Conservation (phyloP, 2,113 vertebrate genomes). For the Sander lucioperca region DNA sequence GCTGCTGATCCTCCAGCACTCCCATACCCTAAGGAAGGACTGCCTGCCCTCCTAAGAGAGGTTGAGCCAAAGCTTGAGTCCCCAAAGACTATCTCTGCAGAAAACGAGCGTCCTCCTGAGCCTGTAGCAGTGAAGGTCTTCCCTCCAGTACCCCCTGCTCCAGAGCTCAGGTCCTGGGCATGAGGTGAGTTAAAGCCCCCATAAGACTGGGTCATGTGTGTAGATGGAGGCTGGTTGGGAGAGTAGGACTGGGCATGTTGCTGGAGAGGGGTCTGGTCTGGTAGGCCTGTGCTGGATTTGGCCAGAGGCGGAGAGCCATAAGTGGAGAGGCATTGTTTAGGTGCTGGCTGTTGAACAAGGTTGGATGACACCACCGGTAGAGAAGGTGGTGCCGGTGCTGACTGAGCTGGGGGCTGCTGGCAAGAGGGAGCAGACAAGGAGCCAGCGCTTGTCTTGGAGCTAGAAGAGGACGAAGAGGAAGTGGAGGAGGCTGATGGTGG, state of each 20-base stretch:
- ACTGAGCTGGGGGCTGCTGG: slow-evolving; percentile 76
- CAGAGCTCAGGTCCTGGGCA: slow-evolving; percentile 84
- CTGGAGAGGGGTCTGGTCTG: slow-evolving; percentile 84
- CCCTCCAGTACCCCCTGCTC: slow-evolving; percentile 68
- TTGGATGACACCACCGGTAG: slow-evolving; percentile 72
- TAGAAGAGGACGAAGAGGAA: slow-evolving; percentile 76
- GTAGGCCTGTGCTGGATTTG: slow-evolving; percentile 86
- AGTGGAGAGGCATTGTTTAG: slow-evolving; percentile 76
- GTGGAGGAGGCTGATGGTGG: slow-evolving; percentile 79
- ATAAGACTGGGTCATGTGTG: slow-evolving; percentile 81
- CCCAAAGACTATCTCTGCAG: slow-evolving; percentile 84
- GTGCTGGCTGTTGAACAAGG: slow-evolving; percentile 66
- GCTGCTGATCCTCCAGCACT: slow-evolving; percentile 60
- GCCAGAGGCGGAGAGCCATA: slow-evolving; percentile 77
- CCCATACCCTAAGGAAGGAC: slow-evolving; percentile 88
- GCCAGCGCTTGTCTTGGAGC: slow-evolving; percentile 81
- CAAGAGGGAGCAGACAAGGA: slow-evolving; percentile 74
- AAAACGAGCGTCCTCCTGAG: slow-evolving; percentile 82
- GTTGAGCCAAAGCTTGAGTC: slow-evolving; percentile 79
- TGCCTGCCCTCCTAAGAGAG: slow-evolving; percentile 82
- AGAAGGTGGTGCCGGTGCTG: slow-evolving; percentile 66
- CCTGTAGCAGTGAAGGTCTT: slow-evolving; percentile 76
- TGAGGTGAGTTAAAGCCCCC: slow-evolving; percentile 86
- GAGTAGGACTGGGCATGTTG: slow-evolving; percentile 82
- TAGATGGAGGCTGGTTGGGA: slow-evolving; percentile 79